These are phyloP conservation scores for Podarcis raffonei DNA, from an alignment of 2,113 vertebrate genomes.

Conservation along the genomic window DNA sequence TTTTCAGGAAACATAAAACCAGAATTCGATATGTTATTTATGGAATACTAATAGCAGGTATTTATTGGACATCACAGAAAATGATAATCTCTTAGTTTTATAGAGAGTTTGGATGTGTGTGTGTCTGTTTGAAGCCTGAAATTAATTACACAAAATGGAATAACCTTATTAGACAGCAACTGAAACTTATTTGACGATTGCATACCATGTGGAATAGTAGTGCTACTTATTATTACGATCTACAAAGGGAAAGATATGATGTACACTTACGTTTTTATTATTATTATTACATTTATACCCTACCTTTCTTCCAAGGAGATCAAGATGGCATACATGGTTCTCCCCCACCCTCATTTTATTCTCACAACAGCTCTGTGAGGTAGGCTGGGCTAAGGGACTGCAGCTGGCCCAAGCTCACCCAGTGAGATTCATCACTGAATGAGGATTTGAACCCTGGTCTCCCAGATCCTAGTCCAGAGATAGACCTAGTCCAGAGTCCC, in stretches of 20 bases:
- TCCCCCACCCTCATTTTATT: no score
- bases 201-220: no score
- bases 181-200: background rate
- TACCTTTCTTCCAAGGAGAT: no score
- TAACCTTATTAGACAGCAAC: background rate
- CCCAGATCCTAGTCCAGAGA: background rate
- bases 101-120: background rate
- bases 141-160: background rate
- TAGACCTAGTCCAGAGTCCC: no score
- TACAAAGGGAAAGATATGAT: no score
- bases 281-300: no score
- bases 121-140: no score
- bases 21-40: constrained; percentile 58
- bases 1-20: constrained; percentile 70
- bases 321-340: no score
- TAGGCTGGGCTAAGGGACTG: background rate
- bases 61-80: constrained; percentile 52
- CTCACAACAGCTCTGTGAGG: background rate
- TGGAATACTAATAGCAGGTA: constrained; percentile 80
- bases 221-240: no score
- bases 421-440: background rate
- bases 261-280: no score
- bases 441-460: background rate
- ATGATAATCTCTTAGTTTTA: background rate
- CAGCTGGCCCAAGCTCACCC: background rate